A percentile compares a stretch with the other conserved stretches of the same genome.
phyloP scores from a whole-genome alignment of 2,797 vertebrate species.

The Squalus acanthias region DNA sequence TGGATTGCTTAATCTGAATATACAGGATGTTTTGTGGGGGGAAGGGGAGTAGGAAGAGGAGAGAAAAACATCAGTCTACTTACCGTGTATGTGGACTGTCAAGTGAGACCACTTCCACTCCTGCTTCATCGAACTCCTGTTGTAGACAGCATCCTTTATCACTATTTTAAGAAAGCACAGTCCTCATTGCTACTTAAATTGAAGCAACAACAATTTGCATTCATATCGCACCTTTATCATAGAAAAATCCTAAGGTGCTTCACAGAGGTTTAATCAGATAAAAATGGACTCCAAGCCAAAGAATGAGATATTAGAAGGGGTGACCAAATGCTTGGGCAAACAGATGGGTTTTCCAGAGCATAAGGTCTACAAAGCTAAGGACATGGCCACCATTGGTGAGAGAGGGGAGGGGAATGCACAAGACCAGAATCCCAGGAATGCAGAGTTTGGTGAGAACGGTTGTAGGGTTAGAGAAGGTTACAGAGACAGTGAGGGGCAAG shows the following conservation, averaged over 20 bases:
- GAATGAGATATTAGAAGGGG: background rate
- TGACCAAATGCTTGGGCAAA: background rate
- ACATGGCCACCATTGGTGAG: background rate
- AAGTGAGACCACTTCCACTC: background rate
- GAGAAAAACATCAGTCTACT: background rate
- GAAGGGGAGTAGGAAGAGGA: background rate
- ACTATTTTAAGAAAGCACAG: background rate
- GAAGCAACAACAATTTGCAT: background rate
- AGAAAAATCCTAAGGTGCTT: background rate
- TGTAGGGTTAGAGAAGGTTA: background rate
- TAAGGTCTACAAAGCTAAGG: too few relatives aligned
- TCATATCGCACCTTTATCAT: background rate
- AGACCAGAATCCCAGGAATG: background rate
- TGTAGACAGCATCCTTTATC: background rate
- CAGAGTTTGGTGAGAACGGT: background rate
- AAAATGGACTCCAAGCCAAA: background rate
- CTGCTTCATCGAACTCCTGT: background rate
- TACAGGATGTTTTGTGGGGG: background rate
- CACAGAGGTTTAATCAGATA: background rate
- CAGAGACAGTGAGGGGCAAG: background rate
- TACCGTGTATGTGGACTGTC: background rate
- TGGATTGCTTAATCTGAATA: background rate
- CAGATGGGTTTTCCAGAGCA: background rate
- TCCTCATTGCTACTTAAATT: background rate
- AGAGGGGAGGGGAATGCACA: background rate